phyloP scores from a whole-genome alignment of 2,888 invertebrate genomes.

The Blastobasis adustella region DNA sequence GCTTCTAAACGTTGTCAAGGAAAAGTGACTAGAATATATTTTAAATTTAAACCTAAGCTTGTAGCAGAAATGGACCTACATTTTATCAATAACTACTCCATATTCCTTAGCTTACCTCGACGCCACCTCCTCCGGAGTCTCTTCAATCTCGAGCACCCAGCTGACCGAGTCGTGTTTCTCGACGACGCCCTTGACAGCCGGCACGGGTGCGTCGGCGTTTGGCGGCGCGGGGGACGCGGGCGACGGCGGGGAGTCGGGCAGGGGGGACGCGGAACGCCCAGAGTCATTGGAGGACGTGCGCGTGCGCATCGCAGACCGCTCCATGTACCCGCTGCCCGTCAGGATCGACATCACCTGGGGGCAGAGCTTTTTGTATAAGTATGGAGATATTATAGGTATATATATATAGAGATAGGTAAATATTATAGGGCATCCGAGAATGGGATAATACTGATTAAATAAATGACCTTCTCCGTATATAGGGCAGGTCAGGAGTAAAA shows the following conservation, averaged over 20 bases:
- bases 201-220: conserved; percentile 47
- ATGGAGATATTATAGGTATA: neutral
- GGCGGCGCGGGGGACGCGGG: conserved; percentile 49
- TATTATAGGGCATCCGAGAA: no score
- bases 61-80: neutral
- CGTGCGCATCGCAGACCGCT: conserved; percentile 49
- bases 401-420: neutral
- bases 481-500: no score
- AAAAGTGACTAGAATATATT: no score
- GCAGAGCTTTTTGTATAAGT: neutral
- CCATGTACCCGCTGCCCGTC: conserved; percentile 59
- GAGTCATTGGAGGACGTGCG: conserved; percentile 61
- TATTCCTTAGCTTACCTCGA: conserved; percentile 46
- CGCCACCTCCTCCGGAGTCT: conserved; percentile 82
- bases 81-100: no score
- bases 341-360: conserved; percentile 68
- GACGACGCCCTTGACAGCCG: conserved; percentile 87
- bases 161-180: conserved; percentile 91
- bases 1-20: no score
- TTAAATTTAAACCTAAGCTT: neutral
- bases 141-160: conserved; percentile 88
- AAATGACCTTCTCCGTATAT: no score
- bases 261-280: conserved; percentile 49
- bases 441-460: no score
- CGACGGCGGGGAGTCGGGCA: conserved; percentile 57